Evolutionary conservation across 1,140 invertebrate species (phyloP), one percentile per base, ranked within the genome.

Genomic region (Achatina immaculata): DNA sequence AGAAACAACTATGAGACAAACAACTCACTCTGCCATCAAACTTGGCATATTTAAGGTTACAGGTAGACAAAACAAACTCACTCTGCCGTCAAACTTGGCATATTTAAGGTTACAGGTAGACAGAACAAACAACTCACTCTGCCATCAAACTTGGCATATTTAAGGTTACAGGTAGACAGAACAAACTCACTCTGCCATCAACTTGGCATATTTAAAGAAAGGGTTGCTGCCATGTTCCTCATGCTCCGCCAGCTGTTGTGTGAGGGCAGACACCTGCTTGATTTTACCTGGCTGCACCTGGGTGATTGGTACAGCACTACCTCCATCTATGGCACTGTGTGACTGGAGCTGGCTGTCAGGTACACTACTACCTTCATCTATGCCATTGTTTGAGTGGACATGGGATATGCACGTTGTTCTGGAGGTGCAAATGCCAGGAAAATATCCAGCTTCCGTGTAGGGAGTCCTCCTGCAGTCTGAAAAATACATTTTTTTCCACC

Each of bases 361-460:
- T 42, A 55, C 74, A 58, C 21, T 21, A 6, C 19, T 31, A 55
- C 31, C 36, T 4, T 55, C 43, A 34, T 31, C 74, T 31, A 34
- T 62, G n/a, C n/a, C n/a, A n/a, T n/a, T n/a, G n/a, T n/a, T n/a
- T 3, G 45, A n/a, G n/a, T 94, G 87, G 94, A 92, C 87, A 98
- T 92, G 0, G 97, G 97, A 92, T 96, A 98, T 82, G 94, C 94
- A 80, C 96, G 93, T 83, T 96, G 93, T 58, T 95, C 94, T 80
- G 94, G 93, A 40, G 95, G 93, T 24, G 96, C 90, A 94, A 98
- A 96, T 71, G 95, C 96, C 88, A 98, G 93, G 88, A 95, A 99
- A 82, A 99, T 93, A 43, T 91, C 90, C 71, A 93, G 92, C 85
- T 94, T 95, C 89, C 95, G 95, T 7, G 94, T 94, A 45, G 94